A percentile compares a stretch with the other conserved stretches of the same genome.
phyloP scores from a whole-genome alignment of 2,888 invertebrate species.

The Microdon myrmicae region DNA sequence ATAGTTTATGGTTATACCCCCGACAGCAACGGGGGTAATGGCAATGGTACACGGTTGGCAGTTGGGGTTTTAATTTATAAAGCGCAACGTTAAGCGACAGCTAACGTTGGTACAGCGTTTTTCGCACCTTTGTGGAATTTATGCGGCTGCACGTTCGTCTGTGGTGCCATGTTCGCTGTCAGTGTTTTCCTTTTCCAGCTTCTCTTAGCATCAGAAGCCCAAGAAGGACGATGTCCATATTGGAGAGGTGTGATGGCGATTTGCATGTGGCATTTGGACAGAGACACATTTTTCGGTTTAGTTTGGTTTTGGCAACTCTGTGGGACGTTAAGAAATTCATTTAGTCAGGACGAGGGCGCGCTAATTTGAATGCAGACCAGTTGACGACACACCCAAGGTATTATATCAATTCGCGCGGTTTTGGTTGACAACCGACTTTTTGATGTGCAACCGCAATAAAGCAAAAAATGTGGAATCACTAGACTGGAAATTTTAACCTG shows the following conservation, averaged over 20 bases:
- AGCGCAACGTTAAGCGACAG: conserved; percentile 48
- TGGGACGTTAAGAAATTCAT: too few species aligned
- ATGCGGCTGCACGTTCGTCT: conserved; percentile 41
- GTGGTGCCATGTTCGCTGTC: conserved; percentile 2
- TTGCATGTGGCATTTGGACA: conserved; percentile 44
- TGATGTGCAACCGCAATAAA: too few species aligned
- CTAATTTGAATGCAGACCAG: too few species aligned
- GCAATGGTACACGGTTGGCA: conserved; percentile 16
- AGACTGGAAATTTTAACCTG: too few species aligned
- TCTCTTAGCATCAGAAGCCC: not conserved
- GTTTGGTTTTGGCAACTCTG: too few species aligned
- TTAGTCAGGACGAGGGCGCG: too few species aligned
- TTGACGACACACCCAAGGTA: too few species aligned
- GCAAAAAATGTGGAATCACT: too few species aligned
- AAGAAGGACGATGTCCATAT: conserved; percentile 34
- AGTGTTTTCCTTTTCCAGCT: conserved; percentile 15
- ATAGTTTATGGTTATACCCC: conserved; percentile 45
- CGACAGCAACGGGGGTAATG: conserved; percentile 10
- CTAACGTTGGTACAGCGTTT: conserved; percentile 50
- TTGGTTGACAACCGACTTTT: too few species aligned
- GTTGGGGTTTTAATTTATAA: conserved; percentile 49
- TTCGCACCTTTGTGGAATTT: conserved; percentile 49
- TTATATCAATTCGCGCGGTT: too few species aligned
- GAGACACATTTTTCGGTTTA: not conserved
- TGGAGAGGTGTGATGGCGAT: conserved; percentile 41